Evolutionary conservation across 2,888 invertebrate species (phyloP), one percentile per base, ranked within the genome.

Genomic region (Camptogramma bilineatum): DNA sequence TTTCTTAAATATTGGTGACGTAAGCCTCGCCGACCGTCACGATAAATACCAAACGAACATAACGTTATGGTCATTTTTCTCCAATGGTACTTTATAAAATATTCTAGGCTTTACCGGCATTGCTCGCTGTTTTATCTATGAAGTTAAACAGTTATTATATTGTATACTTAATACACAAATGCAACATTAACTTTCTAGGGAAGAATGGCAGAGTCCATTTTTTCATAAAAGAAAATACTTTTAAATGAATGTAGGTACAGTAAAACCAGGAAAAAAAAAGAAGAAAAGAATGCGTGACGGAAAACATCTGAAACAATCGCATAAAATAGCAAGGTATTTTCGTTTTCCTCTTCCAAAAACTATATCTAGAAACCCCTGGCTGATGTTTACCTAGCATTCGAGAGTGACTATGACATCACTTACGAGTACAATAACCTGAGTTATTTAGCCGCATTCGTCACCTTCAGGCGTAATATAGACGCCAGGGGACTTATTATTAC

Each of bases 381-480:
- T 13, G 34, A 39, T 28, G 44, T 58, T 28, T 58, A 57, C 16
- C 42, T 55, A 42, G 51, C 42, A 44, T 34, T 21, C 47, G 24
- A 52, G 48, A 47, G n/a, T 48, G 19, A 0, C 16, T 48, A 52
- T 64, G 60, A 64, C 55, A 61, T 61, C 64, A 60, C 47, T n/a
- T 47, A 55, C 19, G 51, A 55, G 60, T 47, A 19, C 56, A 60
- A 52, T 60, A 52, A 60, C 64, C 59, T 46, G 46, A 5, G 53
- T 46, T 47, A 60, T 47, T 64, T 47, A 42, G 47, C 8, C 13
- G 18, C 53, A 42, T 48, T 60, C 60, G 56, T 64, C 56, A 64
- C 52, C 24, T 46, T 17, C 19, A 62, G 17, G 21, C 47, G 24
- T 31, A 4, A 28, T 16, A 55, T 17, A 44, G 44, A 17, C 44